Evolutionary conservation across 2,888 invertebrate species (phyloP).

Genomic region (Brachypterus glaber): DNA sequence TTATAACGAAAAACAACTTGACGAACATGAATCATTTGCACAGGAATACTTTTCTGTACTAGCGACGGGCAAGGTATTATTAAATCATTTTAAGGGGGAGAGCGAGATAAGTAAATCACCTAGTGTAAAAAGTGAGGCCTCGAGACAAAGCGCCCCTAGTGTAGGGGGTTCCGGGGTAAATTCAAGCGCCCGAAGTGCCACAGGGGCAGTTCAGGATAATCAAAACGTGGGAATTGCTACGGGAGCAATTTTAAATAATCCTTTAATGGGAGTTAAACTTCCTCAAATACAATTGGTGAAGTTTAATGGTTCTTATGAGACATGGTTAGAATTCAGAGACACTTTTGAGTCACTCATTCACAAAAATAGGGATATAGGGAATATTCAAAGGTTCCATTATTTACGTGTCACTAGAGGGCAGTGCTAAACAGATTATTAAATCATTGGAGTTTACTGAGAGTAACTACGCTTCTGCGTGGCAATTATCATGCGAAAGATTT

Average conservation of each 20-base stretch:
- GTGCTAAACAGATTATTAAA: slow-evolving; percentile 1
- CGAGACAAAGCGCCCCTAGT: not conserved
- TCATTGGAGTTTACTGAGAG: not conserved
- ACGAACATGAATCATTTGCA: not conserved
- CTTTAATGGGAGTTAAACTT: not conserved
- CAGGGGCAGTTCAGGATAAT: too few species aligned
- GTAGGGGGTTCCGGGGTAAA: not conserved
- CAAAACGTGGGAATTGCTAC: too few species aligned
- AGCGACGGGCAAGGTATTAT: not conserved
- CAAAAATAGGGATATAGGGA: not conserved
- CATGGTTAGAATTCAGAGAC: slow-evolving; percentile 1
- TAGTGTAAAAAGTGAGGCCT: not conserved
- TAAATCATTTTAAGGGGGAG: not conserved
- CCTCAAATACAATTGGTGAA: not conserved
- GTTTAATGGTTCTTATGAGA: slow-evolving; percentile 2
- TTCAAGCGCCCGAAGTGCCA: too few species aligned
- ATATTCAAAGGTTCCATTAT: slow-evolving; percentile 3
- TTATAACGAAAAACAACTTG: not conserved
- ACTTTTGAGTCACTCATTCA: slow-evolving; percentile 3
- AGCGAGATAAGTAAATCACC: too few species aligned
- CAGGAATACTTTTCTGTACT: not conserved
- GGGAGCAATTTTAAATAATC: too few species aligned
- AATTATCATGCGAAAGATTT: not conserved
- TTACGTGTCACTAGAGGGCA: not conserved
- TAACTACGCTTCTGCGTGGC: not conserved